A percentile compares a stretch with the other conserved stretches of the same genome.
Evolutionary conservation across 2,113 vertebrate species (phyloP).

Genomic region (Ptilonorhynchus violaceus): DNA sequence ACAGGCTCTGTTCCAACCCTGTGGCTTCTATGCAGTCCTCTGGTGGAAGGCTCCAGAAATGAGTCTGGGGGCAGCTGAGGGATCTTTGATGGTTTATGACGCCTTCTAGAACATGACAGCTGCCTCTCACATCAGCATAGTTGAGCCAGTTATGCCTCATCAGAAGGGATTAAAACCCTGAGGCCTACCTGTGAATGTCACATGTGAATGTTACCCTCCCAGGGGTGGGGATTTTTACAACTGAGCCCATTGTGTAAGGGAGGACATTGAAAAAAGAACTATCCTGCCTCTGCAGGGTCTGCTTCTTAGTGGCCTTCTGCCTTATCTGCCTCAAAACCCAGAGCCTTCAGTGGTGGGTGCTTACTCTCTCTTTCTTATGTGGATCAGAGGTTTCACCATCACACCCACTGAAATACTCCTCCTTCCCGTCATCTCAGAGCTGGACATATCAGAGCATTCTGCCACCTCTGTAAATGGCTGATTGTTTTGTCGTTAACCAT

Average conservation of each 20-base stretch:
- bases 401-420: not conserved
- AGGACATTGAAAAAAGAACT: not conserved
- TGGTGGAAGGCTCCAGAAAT: not conserved
- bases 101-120: not conserved
- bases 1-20: not conserved
- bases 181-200: not conserved
- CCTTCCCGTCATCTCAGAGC: not conserved
- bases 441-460: not conserved
- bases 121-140: not conserved
- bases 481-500: not conserved
- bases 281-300: not conserved
- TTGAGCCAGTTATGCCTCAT: not conserved
- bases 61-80: rapidly evolving
- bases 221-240: not conserved
- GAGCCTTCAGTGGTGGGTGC: no score
- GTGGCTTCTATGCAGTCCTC: not conserved
- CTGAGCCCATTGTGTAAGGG: not conserved
- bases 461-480: not conserved
- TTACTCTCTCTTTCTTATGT: not conserved
- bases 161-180: not conserved
- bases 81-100: not conserved
- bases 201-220: not conserved
- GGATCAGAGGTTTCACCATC: not conserved
- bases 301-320: not conserved
- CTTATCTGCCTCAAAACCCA: not conserved